Base-by-base conservation (phyloP, 2,888 invertebrate genomes). In the Clitarchus hookeri region DNA sequence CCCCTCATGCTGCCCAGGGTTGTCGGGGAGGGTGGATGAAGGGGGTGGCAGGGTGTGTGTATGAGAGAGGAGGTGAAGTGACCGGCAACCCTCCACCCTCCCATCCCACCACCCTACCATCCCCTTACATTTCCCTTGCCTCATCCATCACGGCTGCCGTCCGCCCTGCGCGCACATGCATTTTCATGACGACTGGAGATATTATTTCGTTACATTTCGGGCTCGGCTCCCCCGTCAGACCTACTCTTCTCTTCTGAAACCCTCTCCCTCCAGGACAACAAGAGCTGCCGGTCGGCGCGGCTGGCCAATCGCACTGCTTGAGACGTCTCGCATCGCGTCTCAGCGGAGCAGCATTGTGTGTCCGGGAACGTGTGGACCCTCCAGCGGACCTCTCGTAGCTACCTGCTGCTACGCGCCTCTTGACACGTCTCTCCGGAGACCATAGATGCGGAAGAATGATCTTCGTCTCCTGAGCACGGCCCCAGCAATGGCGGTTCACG, bases 91-190 rank as follows among this genome's bases (percentile, higher is more conserved):
- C 48, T 65, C n/a, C 19, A 8, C 65, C 65, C n/a, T 65, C 65
- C 65, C 65, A 2, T 9, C 65, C 65, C 8, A 0, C n/a, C n/a
- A 23, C 23, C 23, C n/a, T 65, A 11, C 11, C 53, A 53, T 19
- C 65, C 23, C n/a, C 65, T 19, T 65, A 19, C 65, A 19, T n/a
- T 65, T n/a, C n/a, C 65, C 65, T 65, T n/a, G 65, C 65, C 65
- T 65, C 65, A 65, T 65, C 65, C 65, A 65, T 65, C 65, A 65
- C 65, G 65, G 65, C 65, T 19, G 13, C 65, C 65, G 65, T 65
- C 65, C 65, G n/a, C 65, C 65, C 65, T 65, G n/a, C 65, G 65
- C 65, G 65, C 65, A 65, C 65, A 65, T 65, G 65, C 65, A 65
- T 65, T 65, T 65, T 65, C 65, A 65, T 65, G 65, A 65, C 65